Evolutionary conservation across 2,888 invertebrate genomes (phyloP), one percentile per base, ranked within the genome.

Genomic region (Cheiracanthium punctorium): DNA sequence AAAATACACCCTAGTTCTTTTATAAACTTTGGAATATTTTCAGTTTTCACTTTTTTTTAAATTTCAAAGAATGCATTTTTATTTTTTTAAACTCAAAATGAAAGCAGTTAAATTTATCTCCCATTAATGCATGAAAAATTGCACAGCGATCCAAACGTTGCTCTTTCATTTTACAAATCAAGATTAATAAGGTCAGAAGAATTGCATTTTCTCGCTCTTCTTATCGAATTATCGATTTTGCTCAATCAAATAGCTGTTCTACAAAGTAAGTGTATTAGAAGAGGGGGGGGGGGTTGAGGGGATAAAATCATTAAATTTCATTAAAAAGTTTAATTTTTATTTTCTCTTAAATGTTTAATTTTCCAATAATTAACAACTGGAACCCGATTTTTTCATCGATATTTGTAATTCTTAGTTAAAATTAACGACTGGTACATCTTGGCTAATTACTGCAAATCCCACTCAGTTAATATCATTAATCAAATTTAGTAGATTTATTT

Each of bases 391-490:
- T 58, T 58, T 5, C 24, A 24, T 2, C 24, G 24, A 24, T 58
- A 58, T 58, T 20, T 24, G 43, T 58, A 58, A 24, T 24, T 24
- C 24, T 12, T 58, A 24, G 58, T 58, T 24, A 58, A 58, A 58
- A 58, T 58, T 58, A 24, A 58, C 20, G 58, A 58, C 58, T 58
- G 24, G n/a, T 24, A 58, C 58, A 58, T 58, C 58, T 24, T 58
- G 4, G 58, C 58, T 58, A 58, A 58, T 58, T 58, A 24, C 58
- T 58, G 24, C 24, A 58, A 58, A 58, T 58, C 20, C 24, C 20
- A 58, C 58, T 17, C 58, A 24, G 24, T 58, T 58, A 58, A 58
- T 58, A 24, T 58, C 58, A 20, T 58, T 58, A 58, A 58, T 58
- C 58, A 58, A 58, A 24, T 58, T 58, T 58, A 24, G 24, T 24